Percentiles rank a stretch among this genome's conserved stretches.
Conservation (phyloP, 2,113 vertebrate genomes). For the Centrocercus urophasianus region DNA sequence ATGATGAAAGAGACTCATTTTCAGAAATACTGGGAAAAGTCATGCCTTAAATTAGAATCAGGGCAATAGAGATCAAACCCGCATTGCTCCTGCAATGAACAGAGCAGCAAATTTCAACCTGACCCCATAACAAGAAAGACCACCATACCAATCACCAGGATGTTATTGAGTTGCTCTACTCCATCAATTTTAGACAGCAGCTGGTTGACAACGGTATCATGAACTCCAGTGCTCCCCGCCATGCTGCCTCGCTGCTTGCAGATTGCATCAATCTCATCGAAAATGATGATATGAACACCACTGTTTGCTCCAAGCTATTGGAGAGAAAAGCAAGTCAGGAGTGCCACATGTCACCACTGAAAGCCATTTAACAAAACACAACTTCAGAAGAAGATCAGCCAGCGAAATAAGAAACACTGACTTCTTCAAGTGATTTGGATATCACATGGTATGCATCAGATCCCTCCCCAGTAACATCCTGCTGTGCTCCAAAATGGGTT, state of each 20-base stretch:
- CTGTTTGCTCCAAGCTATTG: slow-evolving; percentile 93
- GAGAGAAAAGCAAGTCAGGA: neutral
- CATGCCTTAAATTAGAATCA: neutral
- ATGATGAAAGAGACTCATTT: neutral
- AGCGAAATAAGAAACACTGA: fast-evolving
- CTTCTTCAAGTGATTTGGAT: fast-evolving
- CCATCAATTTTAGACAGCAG: slow-evolving; percentile 97
- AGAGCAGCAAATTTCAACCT: neutral
- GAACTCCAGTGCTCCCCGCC: slow-evolving; percentile 95
- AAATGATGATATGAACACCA: slow-evolving; percentile 97
- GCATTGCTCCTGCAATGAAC: neutral
- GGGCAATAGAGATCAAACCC: neutral
- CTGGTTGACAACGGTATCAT: slow-evolving; percentile 97
- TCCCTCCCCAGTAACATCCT: neutral
- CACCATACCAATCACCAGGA: slow-evolving; percentile 92
- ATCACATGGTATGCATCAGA: fast-evolving
- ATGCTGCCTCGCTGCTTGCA: slow-evolving; percentile 98
- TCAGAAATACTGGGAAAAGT: neutral
- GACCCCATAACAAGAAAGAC: neutral
- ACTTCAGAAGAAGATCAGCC: neutral
- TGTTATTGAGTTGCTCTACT: slow-evolving; percentile 98
- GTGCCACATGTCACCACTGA: neutral
- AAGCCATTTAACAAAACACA: neutral
- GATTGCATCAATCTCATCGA: slow-evolving; percentile 98
- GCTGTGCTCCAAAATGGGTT: neutral